These are phyloP conservation scores for Morone chrysops DNA, from an alignment of 2,113 vertebrate genomes.

Conservation along the genomic window DNA sequence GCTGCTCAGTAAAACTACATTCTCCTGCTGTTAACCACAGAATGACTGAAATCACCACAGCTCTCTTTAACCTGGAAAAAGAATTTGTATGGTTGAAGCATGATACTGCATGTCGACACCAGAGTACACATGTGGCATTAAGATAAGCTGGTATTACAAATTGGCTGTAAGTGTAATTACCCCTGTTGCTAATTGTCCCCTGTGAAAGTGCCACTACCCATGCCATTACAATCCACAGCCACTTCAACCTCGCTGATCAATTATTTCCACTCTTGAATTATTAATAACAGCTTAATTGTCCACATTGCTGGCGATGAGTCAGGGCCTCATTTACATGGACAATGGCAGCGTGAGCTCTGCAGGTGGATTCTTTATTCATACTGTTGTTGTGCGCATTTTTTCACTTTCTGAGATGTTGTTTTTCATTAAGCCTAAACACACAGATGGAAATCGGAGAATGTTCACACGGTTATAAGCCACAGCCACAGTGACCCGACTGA, in stretches of 20 bases:
- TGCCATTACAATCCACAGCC: slow-evolving; percentile 66
- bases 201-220: slow-evolving; percentile 72
- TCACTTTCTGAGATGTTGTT: slow-evolving; percentile 1
- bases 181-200: slow-evolving; percentile 80
- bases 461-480: slow-evolving; percentile 54
- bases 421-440: slow-evolving; percentile 28
- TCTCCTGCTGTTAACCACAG: neutral
- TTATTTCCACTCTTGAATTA: slow-evolving; percentile 78
- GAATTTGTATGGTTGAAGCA: neutral
- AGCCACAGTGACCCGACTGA: slow-evolving; percentile 38
- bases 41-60: neutral
- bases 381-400: slow-evolving; percentile 22
- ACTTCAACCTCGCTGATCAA: slow-evolving; percentile 72
- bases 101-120: neutral
- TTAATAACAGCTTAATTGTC: slow-evolving; percentile 73
- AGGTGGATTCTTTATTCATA: slow-evolving; percentile 19
- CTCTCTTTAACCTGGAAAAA: neutral
- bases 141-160: slow-evolving; percentile 70
- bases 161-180: slow-evolving; percentile 80
- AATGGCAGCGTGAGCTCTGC: neutral
- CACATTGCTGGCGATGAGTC: slow-evolving; percentile 30
- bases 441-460: slow-evolving; percentile 7
- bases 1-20: neutral
- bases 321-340: slow-evolving; percentile 27
- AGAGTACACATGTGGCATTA: slow-evolving; percentile 19